Evolutionary conservation across 2,113 vertebrate species (phyloP).

Genomic region (Caranx ignobilis): DNA sequence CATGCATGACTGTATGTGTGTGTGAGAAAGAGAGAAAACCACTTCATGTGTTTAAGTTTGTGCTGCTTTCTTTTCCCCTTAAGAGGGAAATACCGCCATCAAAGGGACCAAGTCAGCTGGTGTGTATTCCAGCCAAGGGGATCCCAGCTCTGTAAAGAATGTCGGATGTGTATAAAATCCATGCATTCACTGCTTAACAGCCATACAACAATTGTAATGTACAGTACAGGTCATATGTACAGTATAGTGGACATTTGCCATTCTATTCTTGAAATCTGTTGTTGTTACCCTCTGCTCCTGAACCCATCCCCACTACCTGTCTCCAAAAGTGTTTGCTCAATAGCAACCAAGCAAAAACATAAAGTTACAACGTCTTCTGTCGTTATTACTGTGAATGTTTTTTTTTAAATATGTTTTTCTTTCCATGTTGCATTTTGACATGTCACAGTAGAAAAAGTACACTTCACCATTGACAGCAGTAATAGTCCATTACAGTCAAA

Average conservation of each 20-base stretch:
- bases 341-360: slow-evolving; percentile 85
- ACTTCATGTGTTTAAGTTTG: slow-evolving; percentile 79
- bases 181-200: slow-evolving; percentile 78
- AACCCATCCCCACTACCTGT: slow-evolving; percentile 62
- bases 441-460: neutral
- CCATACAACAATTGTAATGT: slow-evolving; percentile 74
- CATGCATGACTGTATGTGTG: slow-evolving; percentile 54
- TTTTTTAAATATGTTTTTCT: too few relatives aligned
- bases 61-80: slow-evolving; percentile 77
- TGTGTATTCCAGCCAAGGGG: slow-evolving; percentile 75
- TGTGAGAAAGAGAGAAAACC: slow-evolving; percentile 65
- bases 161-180: slow-evolving; percentile 68
- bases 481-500: neutral
- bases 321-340: slow-evolving; percentile 88
- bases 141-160: slow-evolving; percentile 79
- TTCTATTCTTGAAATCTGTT: slow-evolving; percentile 69
- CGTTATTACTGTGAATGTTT: slow-evolving; percentile 63
- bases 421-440: too few relatives aligned
- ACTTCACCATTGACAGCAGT: neutral
- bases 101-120: slow-evolving; percentile 84
- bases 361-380: slow-evolving; percentile 79
- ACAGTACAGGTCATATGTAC: slow-evolving; percentile 71
- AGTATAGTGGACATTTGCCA: slow-evolving; percentile 80
- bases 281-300: slow-evolving; percentile 61
- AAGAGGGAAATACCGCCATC: slow-evolving; percentile 73